These are phyloP conservation scores for Muscina levida DNA, from an alignment of 2,888 invertebrate genomes.

Conservation along the genomic window DNA sequence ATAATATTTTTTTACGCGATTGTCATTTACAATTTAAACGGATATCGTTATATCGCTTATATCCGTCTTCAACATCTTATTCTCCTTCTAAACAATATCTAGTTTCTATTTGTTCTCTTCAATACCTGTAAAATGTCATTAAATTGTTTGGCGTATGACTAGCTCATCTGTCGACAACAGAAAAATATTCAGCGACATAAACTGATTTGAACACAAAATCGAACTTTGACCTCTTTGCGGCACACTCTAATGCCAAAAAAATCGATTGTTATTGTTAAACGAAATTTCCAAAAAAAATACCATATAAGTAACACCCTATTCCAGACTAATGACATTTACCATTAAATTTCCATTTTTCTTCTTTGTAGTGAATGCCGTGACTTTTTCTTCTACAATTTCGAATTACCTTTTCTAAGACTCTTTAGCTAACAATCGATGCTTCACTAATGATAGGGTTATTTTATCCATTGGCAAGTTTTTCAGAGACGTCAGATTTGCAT, in stretches of 20 bases:
- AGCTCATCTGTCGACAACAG: too few relatives aligned
- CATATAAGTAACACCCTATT: too few relatives aligned
- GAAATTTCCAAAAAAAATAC: too few relatives aligned
- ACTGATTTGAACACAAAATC: too few relatives aligned
- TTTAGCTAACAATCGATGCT: conserved; percentile 20
- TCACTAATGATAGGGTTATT: conserved; percentile 3
- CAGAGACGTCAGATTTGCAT: conserved; percentile 27
- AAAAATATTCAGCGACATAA: too few relatives aligned
- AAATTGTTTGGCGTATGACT: conserved; percentile 13
- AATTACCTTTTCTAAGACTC: conserved; percentile 17
- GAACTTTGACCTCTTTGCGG: too few relatives aligned
- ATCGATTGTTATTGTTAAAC: too few relatives aligned
- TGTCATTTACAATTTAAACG: conserved; percentile 6
- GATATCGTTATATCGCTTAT: conserved; percentile 21
- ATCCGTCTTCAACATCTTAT: conserved; percentile 24
- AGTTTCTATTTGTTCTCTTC: background rate
- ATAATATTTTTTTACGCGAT: conserved; percentile 6
- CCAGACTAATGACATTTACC: conserved; percentile 39
- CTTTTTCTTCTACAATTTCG: background rate
- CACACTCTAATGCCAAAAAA: too few relatives aligned
- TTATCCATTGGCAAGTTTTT: conserved; percentile 16
- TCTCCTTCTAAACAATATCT: too few relatives aligned
- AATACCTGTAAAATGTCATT: conserved; percentile 22
- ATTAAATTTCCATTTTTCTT: conserved; percentile 20
- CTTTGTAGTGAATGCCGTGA: conserved; percentile 24